Evolutionary conservation across 2,888 invertebrate genomes (phyloP), one percentile per base, ranked within the genome.

Genomic region (Dexiosoma caninum): DNA sequence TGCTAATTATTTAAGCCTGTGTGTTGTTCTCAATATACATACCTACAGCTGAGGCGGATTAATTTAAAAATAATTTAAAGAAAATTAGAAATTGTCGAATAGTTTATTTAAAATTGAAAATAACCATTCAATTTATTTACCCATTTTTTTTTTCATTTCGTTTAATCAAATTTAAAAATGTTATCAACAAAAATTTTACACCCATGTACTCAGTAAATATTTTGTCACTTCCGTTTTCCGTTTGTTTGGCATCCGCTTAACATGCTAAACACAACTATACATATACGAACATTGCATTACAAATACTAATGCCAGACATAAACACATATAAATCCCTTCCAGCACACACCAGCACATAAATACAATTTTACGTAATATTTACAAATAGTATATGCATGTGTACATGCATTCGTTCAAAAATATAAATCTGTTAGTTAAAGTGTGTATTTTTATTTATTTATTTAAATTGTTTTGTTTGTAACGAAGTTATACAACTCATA

Each of bases 191-290:
- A 66, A 75, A 78, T 75, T 75, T 74, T 75, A 66, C 66, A 78
- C 66, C 46, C 66, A 32, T 78, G 46, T 78, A 55, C 14, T 59
- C 19, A 76, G 69, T 55, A 82, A 82, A 78, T 82, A 82, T 82
- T 82, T 82, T 82, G 82, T 76, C 67, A 76, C 82, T 69, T 82
- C 82, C 82, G 75, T 78, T 75, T 81, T 64, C 81, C 81, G 81
- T 59, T 82, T 62, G 51, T 46, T 37, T 49, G 44, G 72, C 57
- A 72, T 81, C 81, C 81, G 81, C 44, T 77, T 76, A 42, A 53
- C 75, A 70, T 23, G 44, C 30, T 53, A 35, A 62, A 69, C 46
- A 32, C 21, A 35, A 67, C 66, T 51, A 23, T 1, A 49, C 19
- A 57, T 1, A n/a, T 37, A 19, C 37, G 21, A n/a, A 0, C 7